Percentiles rank a stretch among this genome's conserved stretches.
Evolutionary conservation across 2,113 vertebrate species (phyloP).

Genomic region (Lethenteron reissneri): DNA sequence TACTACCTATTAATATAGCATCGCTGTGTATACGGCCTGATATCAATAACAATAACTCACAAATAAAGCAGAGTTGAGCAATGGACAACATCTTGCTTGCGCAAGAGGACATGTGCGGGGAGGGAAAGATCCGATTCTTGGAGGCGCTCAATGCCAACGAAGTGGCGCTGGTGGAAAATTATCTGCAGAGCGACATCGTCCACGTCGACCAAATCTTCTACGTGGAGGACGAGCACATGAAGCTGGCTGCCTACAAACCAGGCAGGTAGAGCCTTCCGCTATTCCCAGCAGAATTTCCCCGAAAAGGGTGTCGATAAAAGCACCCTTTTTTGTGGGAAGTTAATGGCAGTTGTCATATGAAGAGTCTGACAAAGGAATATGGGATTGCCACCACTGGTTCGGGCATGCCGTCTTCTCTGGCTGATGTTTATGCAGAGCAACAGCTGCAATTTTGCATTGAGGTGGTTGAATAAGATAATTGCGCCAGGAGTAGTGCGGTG

Average conservation of each 20-base stretch:
- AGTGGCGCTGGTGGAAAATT: slow-evolving; percentile 4
- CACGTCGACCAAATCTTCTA: neutral
- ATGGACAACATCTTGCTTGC: neutral
- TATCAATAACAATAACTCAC: too few relatives aligned
- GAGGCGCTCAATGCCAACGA: slow-evolving; percentile 3
- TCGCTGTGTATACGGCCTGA: too few relatives aligned
- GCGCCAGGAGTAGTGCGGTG: too few relatives aligned
- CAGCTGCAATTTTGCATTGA: too few relatives aligned
- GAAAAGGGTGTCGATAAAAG: neutral
- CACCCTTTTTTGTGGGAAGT: neutral
- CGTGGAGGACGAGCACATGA: slow-evolving; percentile 2
- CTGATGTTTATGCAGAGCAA: neutral
- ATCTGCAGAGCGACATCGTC: neutral
- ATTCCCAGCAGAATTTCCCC: neutral
- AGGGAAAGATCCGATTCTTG: neutral
- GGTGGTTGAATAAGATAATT: too few relatives aligned
- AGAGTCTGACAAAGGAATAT: neutral
- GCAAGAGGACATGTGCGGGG: neutral
- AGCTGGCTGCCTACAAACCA: slow-evolving; percentile 3
- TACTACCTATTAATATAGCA: too few relatives aligned
- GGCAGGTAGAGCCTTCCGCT: neutral
- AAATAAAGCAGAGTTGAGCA: too few relatives aligned
- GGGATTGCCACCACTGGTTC: neutral
- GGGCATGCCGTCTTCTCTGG: neutral
- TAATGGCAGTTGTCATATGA: neutral